Evolutionary conservation across 1,140 invertebrate genomes (phyloP).

Genomic region (Rhopalosiphum maidis): DNA sequence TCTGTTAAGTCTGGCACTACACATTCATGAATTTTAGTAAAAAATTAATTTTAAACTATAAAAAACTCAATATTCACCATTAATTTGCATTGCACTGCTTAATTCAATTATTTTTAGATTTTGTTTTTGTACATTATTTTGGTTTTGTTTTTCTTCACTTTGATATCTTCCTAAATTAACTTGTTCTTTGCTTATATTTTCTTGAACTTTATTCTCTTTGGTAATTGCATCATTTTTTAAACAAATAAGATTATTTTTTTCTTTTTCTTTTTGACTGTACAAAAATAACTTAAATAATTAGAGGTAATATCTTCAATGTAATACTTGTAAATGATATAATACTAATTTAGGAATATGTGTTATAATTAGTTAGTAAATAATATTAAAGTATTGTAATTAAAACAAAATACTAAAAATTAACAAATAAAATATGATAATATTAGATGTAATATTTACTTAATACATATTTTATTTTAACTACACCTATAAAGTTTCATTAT

Average conservation of each 20-base stretch:
- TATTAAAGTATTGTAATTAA: too few species aligned
- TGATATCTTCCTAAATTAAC: slow-evolving; percentile 40
- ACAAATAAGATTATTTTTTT: slow-evolving; percentile 61
- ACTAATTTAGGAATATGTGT: too few species aligned
- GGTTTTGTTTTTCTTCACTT: slow-evolving; percentile 59
- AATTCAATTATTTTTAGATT: slow-evolving; percentile 33
- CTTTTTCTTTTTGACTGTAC: slow-evolving; percentile 60
- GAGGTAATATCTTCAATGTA: not conserved
- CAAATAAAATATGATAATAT: too few species aligned
- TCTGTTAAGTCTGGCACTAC: slow-evolving; percentile 30
- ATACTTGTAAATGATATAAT: too few species aligned
- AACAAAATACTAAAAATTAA: too few species aligned
- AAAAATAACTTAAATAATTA: slow-evolving; percentile 56
- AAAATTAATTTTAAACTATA: not conserved
- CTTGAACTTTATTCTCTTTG: slow-evolving; percentile 60
- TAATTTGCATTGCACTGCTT: slow-evolving; percentile 29
- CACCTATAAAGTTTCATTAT: not conserved
- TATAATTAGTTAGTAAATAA: too few species aligned
- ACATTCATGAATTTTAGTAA: not conserved
- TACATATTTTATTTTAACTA: not conserved
- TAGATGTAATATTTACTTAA: not conserved
- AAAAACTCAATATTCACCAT: slow-evolving; percentile 20
- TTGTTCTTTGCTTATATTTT: slow-evolving; percentile 60
- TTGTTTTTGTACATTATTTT: slow-evolving; percentile 59
- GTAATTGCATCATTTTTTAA: slow-evolving; percentile 62